These are phyloP conservation scores for Pelusios castaneus DNA, from an alignment of 2,113 vertebrate genomes.

Conservation along the genomic window DNA sequence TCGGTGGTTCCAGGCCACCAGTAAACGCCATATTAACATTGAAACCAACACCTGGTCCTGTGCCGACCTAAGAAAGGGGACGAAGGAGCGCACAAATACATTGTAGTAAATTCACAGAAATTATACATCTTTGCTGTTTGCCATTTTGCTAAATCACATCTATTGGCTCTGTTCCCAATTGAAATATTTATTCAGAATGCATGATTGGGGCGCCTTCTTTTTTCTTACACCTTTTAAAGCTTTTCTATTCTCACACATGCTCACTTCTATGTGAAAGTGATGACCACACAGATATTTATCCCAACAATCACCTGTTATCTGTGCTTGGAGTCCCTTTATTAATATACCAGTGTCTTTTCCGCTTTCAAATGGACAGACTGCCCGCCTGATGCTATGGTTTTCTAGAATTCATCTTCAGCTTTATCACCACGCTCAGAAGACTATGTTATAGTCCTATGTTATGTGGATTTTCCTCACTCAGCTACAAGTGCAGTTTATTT, in stretches of 20 bases:
- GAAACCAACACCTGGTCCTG: slow-evolving; percentile 90
- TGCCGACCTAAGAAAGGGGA: slow-evolving; percentile 84
- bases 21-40: slow-evolving; percentile 98
- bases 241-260: background rate
- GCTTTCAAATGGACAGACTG: background rate
- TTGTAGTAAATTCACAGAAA: fast-evolving
- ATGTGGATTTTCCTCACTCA: background rate
- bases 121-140: background rate
- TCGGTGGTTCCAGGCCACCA: slow-evolving; percentile 94
- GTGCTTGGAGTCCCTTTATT: background rate
- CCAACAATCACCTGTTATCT: background rate
- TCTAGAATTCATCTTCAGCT: background rate
- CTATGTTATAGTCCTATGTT: background rate
- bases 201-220: background rate
- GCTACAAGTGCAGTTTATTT: background rate
- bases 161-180: background rate
- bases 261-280: background rate
- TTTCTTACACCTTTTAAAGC: background rate
- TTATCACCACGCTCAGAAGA: background rate
- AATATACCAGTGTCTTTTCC: background rate
- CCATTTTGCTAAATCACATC: background rate
- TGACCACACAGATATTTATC: too few species aligned
- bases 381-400: background rate
- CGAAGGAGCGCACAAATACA: background rate
- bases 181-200: background rate